Evolutionary conservation across 2,113 vertebrate genomes (phyloP), one percentile per base, ranked within the genome.

Genomic region (Psittacara wagleri): DNA sequence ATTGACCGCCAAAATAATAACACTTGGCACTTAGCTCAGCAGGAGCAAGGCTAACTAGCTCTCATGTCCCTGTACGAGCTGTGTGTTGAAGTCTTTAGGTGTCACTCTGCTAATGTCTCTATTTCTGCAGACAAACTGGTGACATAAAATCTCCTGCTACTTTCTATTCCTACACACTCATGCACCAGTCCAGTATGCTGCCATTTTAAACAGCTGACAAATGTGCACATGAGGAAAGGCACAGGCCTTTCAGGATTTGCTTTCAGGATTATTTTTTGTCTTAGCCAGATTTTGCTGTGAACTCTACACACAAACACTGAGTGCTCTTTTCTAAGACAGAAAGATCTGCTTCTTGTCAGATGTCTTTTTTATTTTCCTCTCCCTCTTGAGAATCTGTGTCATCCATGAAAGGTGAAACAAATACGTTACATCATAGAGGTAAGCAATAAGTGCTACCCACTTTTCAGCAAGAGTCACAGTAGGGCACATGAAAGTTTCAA

Each of bases 21-120:
- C 83, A 94, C 67, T 86, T 83, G 23, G 35, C 83, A 96, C 64
- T 95, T 94, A 86, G 4, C 91, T 81, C 92, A 84, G 91, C 51
- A 84, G 80, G 66, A 81, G 18, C 33, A 87, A 79, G 33, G 52
- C 62, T 91, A 89, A 94, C 80, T 75, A 76, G 62, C 77, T 91
- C 33, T 94, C 64, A 61, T 6, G 23, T 72, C 41, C 48, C 81
- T 83, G 31, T 37, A 62, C 64, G 78, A 85, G 44, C 54, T 49
- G 3, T 44, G 49, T 67, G 62, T 62, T 70, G 46, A 9, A 20
- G 72, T 73, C 89, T 92, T 95, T 76, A 86, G 52, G 67, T 78
- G 64, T 76, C 78, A 88, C 73, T 85, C 77, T 72, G 49, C 49
- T 95, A 73, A 86, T 52, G 72, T 25, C 75, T 77, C 79, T 39